Base-by-base conservation (phyloP, 1,140 invertebrate genomes). In the Hesperophylax magnus region DNA sequence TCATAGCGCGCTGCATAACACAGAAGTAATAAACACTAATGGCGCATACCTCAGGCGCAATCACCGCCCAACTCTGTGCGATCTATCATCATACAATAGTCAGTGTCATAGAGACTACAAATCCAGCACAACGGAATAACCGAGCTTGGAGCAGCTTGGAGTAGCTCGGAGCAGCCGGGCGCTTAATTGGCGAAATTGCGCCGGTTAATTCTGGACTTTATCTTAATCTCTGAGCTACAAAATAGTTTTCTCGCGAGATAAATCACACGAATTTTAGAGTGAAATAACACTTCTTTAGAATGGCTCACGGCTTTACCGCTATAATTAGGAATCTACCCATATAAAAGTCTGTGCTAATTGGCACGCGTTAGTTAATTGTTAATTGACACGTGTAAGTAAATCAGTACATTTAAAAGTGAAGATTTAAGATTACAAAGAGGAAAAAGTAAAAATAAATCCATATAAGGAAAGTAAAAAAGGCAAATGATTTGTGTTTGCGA, bases 51-150 rank as follows among this genome's bases (percentile, higher is more conserved):
- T 77, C 65, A 47, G 78, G 54, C 65, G 80, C 80, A 69, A 78
- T 78, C 60, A 75, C 24, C 69, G 58, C 15, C 77, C 54, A 81
- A 77, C 74, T 77, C 60, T 0, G 60, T 31, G 47, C 78, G 22
- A 82, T 82, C 81, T 75, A 82, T 82, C 81, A 82, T 74, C 47
- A 17, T 39, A 82, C 81, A 82, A 82, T 80, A 77, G 67, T 65
- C 47, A 17, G 11, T 22, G 39, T 17, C 31, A 11, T 47, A 47
- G 34, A 6, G 65, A 34, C 31, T 17, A 39, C 27, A 31, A 31
- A 67, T 31, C 47, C n/a, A 18, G 27, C n/a, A n/a, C 31, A 39
- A 39, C 65, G 39, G 22, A 34, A 39, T 39, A 17, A 34, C 65
- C 39, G 22, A 14, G 39, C 39, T 47, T 47, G 22, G 11, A 47